Evolutionary conservation across 2,888 invertebrate species (phyloP).

Genomic region (Sminthurinus aureus): DNA sequence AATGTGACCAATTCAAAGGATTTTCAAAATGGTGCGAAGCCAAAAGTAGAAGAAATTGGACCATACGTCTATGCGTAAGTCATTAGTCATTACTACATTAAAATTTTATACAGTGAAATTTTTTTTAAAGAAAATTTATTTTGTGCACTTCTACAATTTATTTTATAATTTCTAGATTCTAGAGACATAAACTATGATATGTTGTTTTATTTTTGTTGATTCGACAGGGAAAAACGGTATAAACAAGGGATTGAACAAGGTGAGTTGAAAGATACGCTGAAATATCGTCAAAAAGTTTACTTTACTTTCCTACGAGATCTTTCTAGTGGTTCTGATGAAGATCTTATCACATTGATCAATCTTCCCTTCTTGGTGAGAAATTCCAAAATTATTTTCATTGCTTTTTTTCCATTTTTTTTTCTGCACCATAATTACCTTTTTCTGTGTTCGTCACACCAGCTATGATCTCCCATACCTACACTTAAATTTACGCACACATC

Average conservation of each 20-base stretch:
- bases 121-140: too few species aligned
- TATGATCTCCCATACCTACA: too few species aligned
- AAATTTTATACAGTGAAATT: too few species aligned
- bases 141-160: too few species aligned
- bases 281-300: constrained; percentile 35
- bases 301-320: constrained; percentile 33
- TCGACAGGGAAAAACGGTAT: constrained; percentile 36
- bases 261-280: constrained; percentile 23
- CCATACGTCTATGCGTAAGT: constrained; percentile 47
- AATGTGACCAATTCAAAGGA: constrained; percentile 43
- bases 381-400: background rate
- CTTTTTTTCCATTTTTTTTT: background rate
- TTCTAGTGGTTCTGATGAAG: constrained; percentile 25
- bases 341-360: background rate
- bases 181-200: too few species aligned
- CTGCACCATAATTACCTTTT: background rate
- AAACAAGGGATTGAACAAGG: constrained; percentile 39
- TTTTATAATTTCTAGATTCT: too few species aligned
- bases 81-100: too few species aligned
- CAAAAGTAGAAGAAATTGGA: constrained; percentile 43
- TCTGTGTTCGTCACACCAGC: too few species aligned
- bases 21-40: constrained; percentile 43
- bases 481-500: too few species aligned
- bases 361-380: constrained; percentile 11
- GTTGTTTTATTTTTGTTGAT: background rate